These are phyloP conservation scores for Crypturellus tataupa DNA, from an alignment of 2,797 vertebrate genomes.

Conservation along the genomic window DNA sequence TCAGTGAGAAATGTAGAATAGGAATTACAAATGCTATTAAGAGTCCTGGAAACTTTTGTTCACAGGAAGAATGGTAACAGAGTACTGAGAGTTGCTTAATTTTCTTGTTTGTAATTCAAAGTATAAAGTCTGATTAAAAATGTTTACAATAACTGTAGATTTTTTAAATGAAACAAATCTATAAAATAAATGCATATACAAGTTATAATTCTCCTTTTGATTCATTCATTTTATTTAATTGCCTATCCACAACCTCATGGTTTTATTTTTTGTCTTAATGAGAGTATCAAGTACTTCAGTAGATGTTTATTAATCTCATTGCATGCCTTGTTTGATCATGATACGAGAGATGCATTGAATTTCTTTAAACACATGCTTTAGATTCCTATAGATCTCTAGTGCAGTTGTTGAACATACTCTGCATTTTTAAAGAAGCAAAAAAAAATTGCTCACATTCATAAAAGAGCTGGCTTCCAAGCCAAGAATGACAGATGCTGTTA, in stretches of 20 bases:
- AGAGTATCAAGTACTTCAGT: conserved; percentile 31
- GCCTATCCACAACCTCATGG: conserved; percentile 16
- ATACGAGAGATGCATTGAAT: conserved; percentile 84
- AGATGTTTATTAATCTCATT: conserved; percentile 70
- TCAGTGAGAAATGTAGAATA: background rate
- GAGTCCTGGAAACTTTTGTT: background rate
- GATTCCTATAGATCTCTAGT: conserved; percentile 89
- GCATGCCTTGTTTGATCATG: conserved; percentile 86
- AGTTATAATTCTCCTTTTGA: conserved; percentile 39
- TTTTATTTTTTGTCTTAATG: conserved; percentile 50
- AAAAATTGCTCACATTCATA: conserved; percentile 88
- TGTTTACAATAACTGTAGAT: background rate
- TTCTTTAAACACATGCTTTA: conserved; percentile 87
- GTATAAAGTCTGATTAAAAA: background rate
- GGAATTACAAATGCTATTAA: background rate
- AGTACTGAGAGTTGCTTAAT: background rate
- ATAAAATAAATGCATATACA: background rate
- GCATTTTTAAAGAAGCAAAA: conserved; percentile 86
- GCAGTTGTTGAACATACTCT: conserved; percentile 93
- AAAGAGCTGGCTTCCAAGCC: conserved; percentile 85
- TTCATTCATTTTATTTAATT: conserved; percentile 56
- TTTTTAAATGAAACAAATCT: conserved; percentile 6
- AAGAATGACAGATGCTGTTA: conserved; percentile 93
- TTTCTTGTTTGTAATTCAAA: background rate
- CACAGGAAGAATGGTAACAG: background rate